These are phyloP conservation scores for Upupa epops DNA, from an alignment of 2,113 vertebrate genomes.

Conservation along the genomic window DNA sequence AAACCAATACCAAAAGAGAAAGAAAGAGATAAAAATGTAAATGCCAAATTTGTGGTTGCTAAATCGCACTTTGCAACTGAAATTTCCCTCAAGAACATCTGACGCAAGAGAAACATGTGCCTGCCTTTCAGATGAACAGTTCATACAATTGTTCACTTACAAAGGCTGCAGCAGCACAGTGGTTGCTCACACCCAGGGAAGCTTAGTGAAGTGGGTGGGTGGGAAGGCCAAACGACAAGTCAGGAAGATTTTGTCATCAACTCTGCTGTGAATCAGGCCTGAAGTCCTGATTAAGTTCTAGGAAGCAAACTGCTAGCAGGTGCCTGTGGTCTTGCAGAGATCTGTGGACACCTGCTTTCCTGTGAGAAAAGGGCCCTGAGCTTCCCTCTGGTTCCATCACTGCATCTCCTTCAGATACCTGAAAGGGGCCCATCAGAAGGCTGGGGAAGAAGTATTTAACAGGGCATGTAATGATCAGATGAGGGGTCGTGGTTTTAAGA, in stretches of 20 bases:
- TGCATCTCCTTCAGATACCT: not conserved
- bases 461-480: no score
- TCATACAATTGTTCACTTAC: not conserved
- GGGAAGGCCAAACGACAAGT: not conserved
- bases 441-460: no score
- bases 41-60: not conserved
- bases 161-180: not conserved
- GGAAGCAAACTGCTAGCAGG: not conserved
- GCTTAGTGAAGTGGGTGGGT: not conserved
- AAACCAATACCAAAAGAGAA: not conserved
- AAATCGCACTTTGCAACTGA: not conserved
- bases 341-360: accelerated
- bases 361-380: not conserved
- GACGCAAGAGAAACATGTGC: not conserved
- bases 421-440: no score
- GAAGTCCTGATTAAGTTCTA: not conserved
- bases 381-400: not conserved
- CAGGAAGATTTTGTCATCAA: not conserved
- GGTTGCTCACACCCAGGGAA: not conserved
- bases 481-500: no score
- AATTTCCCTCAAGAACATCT: not conserved
- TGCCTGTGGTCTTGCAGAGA: not conserved
- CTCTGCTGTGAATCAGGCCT: not conserved
- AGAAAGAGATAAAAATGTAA: not conserved
- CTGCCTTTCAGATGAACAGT: not conserved